phyloP scores from a whole-genome alignment of 1,140 invertebrate genomes.

The Pectinophora gossypiella region DNA sequence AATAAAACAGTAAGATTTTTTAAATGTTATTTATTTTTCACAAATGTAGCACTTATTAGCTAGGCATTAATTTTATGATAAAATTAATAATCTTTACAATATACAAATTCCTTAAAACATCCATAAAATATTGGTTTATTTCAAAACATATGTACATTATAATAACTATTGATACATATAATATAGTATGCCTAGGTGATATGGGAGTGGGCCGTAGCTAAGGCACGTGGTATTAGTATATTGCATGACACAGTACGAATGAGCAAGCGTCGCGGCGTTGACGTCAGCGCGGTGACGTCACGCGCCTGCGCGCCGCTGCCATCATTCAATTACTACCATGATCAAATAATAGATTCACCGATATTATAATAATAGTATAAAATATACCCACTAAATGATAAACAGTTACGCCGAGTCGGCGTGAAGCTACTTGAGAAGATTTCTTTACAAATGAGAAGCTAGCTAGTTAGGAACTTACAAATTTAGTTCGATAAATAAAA shows the following conservation, averaged over 20 bases:
- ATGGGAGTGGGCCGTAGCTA: slow-evolving; percentile 65
- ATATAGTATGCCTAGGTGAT: slow-evolving; percentile 64
- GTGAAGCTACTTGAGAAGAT: slow-evolving; percentile 28
- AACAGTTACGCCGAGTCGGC: slow-evolving; percentile 30
- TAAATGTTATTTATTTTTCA: slow-evolving; percentile 76
- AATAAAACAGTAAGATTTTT: slow-evolving; percentile 67
- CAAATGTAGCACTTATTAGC: slow-evolving; percentile 70
- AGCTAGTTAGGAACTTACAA: slow-evolving; percentile 72
- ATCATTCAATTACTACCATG: slow-evolving; percentile 16
- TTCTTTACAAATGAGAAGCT: slow-evolving; percentile 57
- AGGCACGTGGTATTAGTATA: slow-evolving; percentile 67
- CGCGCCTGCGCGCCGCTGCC: no score
- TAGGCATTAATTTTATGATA: slow-evolving; percentile 76
- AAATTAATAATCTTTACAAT: slow-evolving; percentile 78
- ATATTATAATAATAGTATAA: slow-evolving; percentile 21
- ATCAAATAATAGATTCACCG: slow-evolving; percentile 26
- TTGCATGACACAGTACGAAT: slow-evolving; percentile 31
- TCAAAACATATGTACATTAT: slow-evolving; percentile 74
- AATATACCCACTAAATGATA: slow-evolving; percentile 22
- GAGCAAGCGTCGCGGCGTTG: background rate
- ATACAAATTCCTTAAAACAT: slow-evolving; percentile 75
- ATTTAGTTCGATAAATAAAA: slow-evolving; percentile 65
- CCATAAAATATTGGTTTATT: slow-evolving; percentile 75
- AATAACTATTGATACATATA: slow-evolving; percentile 65
- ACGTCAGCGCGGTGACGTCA: background rate